Base-by-base conservation (phyloP, 1,140 invertebrate genomes). In the Batillaria attramentaria region DNA sequence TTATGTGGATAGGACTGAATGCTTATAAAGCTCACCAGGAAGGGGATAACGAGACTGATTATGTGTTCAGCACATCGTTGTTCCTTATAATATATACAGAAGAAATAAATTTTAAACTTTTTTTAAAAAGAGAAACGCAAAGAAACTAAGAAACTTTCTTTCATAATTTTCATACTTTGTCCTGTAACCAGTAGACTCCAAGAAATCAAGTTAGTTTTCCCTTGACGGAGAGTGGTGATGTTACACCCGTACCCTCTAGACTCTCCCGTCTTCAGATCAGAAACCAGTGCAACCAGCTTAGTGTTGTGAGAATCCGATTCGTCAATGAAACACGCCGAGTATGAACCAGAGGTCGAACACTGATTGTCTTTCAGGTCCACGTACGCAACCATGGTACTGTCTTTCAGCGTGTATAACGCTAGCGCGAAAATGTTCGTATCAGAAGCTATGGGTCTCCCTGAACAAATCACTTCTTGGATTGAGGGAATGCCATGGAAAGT, bases 271-370 rank as follows among this genome's bases (percentile, higher is more conserved):
- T 37, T 35, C 33, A 74, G 35, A 35, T 74, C 72, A 20, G 46
- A n/a, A 28, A 74, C 72, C 31, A 74, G 50, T 20, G 72, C 60
- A 35, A 74, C 54, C 10, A 74, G 28, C 33, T 39, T 54, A 28
- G 72, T 57, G 50, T 41, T 60, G 16, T 35, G 46, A 0, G 50
- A 37, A 54, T 74, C 24, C 13, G 2, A 24, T 18, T 16, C 20
- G 72, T 74, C 72, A 10, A 74, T 60, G 72, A 74, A 57, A 74
- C 72, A 74, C n/a, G 72, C 72, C 16, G 72, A 74, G 35, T 74
- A 74, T 35, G 33, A 35, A 24, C 28, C 54, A 16, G 72, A 74
- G 3, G 72, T 74, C 4, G 72, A 57, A 35, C 72, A 74, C 28
- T 60, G 28, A n/a, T 28, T n/a, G 16, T 60, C 18, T 8, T 33